phyloP scores from a whole-genome alignment of 2,797 vertebrate species.

The Simalia tracyae region DNA sequence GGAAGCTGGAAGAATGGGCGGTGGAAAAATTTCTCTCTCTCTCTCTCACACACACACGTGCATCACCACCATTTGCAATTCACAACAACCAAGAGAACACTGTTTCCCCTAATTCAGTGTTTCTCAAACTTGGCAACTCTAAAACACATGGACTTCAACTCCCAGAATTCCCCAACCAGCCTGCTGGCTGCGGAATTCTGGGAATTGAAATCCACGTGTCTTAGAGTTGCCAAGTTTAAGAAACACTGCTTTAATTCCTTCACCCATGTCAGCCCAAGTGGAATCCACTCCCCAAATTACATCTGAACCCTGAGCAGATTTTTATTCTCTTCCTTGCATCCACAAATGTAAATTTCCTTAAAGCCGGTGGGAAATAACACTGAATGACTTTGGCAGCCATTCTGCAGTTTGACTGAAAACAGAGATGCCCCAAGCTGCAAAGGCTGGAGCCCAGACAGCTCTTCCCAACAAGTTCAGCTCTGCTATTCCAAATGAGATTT shows the following conservation, averaged over 20 bases:
- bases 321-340: not conserved
- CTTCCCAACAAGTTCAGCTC: not conserved
- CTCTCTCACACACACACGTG: not conserved
- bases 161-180: not conserved
- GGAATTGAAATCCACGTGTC: not conserved
- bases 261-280: not conserved
- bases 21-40: not conserved
- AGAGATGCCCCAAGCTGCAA: conserved; percentile 9
- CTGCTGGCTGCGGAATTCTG: too few relatives aligned
- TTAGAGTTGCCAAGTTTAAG: not conserved
- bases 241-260: not conserved
- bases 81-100: not conserved
- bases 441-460: not conserved
- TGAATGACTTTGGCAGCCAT: conserved; percentile 15
- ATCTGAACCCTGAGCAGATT: not conserved
- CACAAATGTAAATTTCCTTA: conserved; percentile 16
- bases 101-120: not conserved
- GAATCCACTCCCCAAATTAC: not conserved
- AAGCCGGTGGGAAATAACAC: conserved; percentile 27
- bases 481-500: not conserved
- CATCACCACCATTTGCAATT: not conserved
- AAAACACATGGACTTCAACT: not conserved
- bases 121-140: not conserved
- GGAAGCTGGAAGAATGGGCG: not conserved
- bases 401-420: conserved; percentile 29